Evolutionary conservation across 2,888 invertebrate species (phyloP), one percentile per base, ranked within the genome.

Genomic region (Chymomyza fuscimana): DNA sequence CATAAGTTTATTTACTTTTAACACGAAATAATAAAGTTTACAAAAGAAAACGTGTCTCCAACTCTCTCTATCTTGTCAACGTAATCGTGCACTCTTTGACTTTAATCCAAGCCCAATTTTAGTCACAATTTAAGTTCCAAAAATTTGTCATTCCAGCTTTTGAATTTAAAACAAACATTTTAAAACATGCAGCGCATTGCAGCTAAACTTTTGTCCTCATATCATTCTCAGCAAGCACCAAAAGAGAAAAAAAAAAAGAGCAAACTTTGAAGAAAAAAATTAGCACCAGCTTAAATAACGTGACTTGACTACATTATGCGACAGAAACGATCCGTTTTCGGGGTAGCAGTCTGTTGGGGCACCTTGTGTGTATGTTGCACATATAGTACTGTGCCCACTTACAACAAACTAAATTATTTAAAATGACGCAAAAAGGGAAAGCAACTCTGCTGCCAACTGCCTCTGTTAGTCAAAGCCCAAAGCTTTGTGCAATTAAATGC

Each of bases 11-110:
- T 83, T 83, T 83, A 83, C 83, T 83, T 83, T 83, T 88, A 83
- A 85, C 83, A 88, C 83, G 89, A 88, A 83, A 83, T 83, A 83
- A 88, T 83, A 88, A 83, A 83, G 87, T 83, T 83, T 83, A 83
- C 87, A 85, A 83, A 88, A 76, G 89, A 78, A 83, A 87, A 83
- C 83, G 87, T 88, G 32, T 32, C 32, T 32, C 32, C 32, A 32
- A 66, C 51, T 15, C 7, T 32, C 9, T 50, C 9, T 62, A 19
- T 4, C 54, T 10, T 19, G 16, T 9, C 54, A 9, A 15, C 9
- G 1, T 9, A 19, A n/a, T 52, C 9, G 40, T 46, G 40, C 22
- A 22, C 15, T 19, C n/a, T 54, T 51, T 51, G 51, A 51, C 51
- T 51, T 51, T 51, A 51, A 51, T 5, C 51, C 15, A 51, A 51